phyloP scores from a whole-genome alignment of 2,888 invertebrate genomes.

The Drosophila niveifrons region DNA sequence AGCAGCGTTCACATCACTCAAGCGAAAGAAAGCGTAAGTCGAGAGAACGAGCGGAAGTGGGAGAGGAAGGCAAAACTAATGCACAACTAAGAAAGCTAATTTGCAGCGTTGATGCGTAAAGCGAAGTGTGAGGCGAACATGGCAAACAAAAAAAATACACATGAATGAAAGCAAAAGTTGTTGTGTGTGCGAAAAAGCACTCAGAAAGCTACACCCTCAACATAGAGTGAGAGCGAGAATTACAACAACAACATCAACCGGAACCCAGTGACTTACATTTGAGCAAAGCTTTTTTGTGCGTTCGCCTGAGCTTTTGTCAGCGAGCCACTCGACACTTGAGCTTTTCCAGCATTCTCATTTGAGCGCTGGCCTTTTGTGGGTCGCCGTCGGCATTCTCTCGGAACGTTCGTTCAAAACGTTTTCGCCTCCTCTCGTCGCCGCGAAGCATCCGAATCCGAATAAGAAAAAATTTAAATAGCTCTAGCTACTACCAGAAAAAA shows the following conservation, averaged over 20 bases:
- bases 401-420: slow-evolving; percentile 34
- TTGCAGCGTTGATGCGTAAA: slow-evolving; percentile 65
- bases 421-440: slow-evolving; percentile 34
- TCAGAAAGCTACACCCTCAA: slow-evolving; percentile 51
- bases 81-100: slow-evolving; percentile 65
- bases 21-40: slow-evolving; percentile 31
- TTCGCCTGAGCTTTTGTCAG: slow-evolving; percentile 58
- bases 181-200: slow-evolving; percentile 29
- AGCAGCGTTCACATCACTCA: slow-evolving; percentile 26
- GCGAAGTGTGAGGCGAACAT: background rate
- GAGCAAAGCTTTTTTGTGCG: slow-evolving; percentile 27
- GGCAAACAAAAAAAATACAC: slow-evolving; percentile 11
- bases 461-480: slow-evolving; percentile 46
- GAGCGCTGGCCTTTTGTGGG: slow-evolving; percentile 61
- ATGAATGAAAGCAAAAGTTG: slow-evolving; percentile 62
- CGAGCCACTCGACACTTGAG: slow-evolving; percentile 33
- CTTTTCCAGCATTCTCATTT: slow-evolving; percentile 70
- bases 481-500: slow-evolving; percentile 1
- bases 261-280: slow-evolving; percentile 36
- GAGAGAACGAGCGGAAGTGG: background rate
- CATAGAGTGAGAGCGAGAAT: slow-evolving; percentile 3
- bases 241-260: slow-evolving; percentile 2
- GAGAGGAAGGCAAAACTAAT: slow-evolving; percentile 47
- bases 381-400: slow-evolving; percentile 44
- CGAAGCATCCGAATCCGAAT: slow-evolving; percentile 27